Evolutionary conservation across 2,888 invertebrate species (phyloP).

Genomic region (Ormyrus thymus): DNA sequence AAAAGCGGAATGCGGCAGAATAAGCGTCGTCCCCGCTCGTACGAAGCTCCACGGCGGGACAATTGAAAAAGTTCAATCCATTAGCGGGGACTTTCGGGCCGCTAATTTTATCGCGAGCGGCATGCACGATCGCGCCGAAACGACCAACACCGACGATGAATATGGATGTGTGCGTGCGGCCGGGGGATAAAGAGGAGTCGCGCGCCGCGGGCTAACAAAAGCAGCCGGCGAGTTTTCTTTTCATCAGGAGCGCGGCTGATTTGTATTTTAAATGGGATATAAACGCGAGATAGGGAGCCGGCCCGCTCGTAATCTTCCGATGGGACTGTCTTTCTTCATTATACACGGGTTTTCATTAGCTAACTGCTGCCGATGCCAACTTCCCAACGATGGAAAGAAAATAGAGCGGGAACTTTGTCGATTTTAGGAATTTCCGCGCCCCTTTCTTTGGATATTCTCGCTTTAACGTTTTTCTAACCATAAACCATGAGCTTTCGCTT

Average conservation of each 20-base stretch:
- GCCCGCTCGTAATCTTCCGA: neutral
- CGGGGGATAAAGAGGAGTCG: no score
- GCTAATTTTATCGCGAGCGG: no score
- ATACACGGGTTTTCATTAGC: neutral
- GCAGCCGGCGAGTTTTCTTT: conserved; percentile 49
- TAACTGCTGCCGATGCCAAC: no score
- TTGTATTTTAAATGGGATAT: conserved; percentile 38
- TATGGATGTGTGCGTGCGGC: no score
- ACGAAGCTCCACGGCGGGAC: neutral
- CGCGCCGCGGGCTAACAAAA: neutral
- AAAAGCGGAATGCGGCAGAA: conserved; percentile 31
- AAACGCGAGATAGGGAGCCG: neutral
- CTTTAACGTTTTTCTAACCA: no score
- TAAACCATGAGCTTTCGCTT: no score
- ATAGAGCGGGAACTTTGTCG: no score
- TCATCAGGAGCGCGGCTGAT: conserved; percentile 36
- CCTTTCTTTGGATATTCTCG: no score
- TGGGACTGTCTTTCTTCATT: conserved; percentile 36
- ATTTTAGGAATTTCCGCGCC: no score
- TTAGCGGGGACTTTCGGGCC: neutral
- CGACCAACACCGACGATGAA: no score
- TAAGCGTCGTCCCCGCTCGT: conserved; percentile 24
- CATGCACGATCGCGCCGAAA: no score
- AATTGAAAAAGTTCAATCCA: conserved; percentile 50
- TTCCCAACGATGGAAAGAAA: no score